Base-by-base conservation (phyloP, 1,140 invertebrate genomes). In the Sarcophaga bullata region DNA sequence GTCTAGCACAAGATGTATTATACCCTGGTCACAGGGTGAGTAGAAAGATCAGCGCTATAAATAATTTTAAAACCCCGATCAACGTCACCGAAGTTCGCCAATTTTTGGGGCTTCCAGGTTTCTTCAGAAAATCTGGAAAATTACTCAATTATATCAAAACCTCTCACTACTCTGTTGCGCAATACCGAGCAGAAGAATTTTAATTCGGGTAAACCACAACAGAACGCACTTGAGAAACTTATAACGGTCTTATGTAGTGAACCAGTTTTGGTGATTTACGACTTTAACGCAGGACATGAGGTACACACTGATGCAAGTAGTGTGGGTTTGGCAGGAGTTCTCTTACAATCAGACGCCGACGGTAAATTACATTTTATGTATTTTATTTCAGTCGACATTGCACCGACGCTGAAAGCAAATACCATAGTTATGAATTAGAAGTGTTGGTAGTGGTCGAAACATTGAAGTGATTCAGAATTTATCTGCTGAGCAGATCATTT, bases 401-500 rank as follows among this genome's bases (percentile, higher is more conserved):
- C 37, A 81, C 48, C 17, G 13, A n/a, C 46, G 72, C 82, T 6
- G 86, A 90, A 86, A 50, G 84, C 72, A 86, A 85, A n/a, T 86
- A 85, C 62, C 84, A 84, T 6, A 85, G 87, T 81, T 91, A 90
- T 84, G 87, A 90, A 54, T 73, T 91, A 0, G 80, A 83, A 72
- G 50, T 48, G 17, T 25, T 84, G 9, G 83, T 76, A 37, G 75
- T 82, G 3, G 83, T 84, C n/a, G 19, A 46, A 80, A 81, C 50
- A 13, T 17, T 81, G 15, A 58, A 84, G 25, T 37, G 81, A 6
- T 82, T 82, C 46, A 62, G 19, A 46, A 37, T 84, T 25, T 92
- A 92, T 80, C 78, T 91, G 0, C 81, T 88, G 15, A 90, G 89
- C 9, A 87, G 86, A 54, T 13, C 86, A 19, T 90, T 91, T 82